Evolutionary conservation across 2,113 vertebrate species (phyloP), one percentile per base, ranked within the genome.

Genomic region (Hypocryptadius cinnamomeus): DNA sequence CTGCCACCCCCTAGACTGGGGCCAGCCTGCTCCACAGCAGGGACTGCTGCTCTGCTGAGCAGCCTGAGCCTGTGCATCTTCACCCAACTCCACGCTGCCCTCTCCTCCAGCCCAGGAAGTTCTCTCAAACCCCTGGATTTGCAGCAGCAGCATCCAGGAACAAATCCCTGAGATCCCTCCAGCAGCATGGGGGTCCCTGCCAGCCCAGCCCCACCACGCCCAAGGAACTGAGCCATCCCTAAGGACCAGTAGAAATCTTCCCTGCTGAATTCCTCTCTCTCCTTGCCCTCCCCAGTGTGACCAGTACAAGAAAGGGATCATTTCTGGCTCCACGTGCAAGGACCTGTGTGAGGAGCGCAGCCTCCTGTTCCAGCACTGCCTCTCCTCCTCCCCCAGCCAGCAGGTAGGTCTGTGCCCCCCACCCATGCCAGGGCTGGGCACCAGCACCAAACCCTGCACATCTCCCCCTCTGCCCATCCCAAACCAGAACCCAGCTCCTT

Each of bases 221-320:
- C 23, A 10, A 10, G 24, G 44, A 66, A 48, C 71, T 12, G 13
- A 69, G 17, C 27, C 24, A 11, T 15, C 48, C 61, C 45, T 22
- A 8, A 74, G 54, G 65, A 21, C 15, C 35, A 33, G 21, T 1
- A 27, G 27, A 33, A 72, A 72, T 72, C 28, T 79, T 13, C n/a
- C 42, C 15, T 0, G 0, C 70, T 91, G 65, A 94, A 44, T 45
- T 90, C 42, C 69, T 63, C 6, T 73, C 59, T 82, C 64, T 87
- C 54, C 53, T 85, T 61, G 25, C 71, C 78, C 63, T 84, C 71
- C 82, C 23, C 97, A 99, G 99, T 99, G 99, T 19, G 98, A 99
- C 93, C 99, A 99, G 97, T 99, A 99, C 96, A 98, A 95, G 87
- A 98, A 99, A 74, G 99, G 99, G 12, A 98, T 99, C 33, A 99